These are phyloP conservation scores for Ophiothrix spiculata DNA, from an alignment of 35 echinoderm and acorn worm genomes.

Conservation along the genomic window DNA sequence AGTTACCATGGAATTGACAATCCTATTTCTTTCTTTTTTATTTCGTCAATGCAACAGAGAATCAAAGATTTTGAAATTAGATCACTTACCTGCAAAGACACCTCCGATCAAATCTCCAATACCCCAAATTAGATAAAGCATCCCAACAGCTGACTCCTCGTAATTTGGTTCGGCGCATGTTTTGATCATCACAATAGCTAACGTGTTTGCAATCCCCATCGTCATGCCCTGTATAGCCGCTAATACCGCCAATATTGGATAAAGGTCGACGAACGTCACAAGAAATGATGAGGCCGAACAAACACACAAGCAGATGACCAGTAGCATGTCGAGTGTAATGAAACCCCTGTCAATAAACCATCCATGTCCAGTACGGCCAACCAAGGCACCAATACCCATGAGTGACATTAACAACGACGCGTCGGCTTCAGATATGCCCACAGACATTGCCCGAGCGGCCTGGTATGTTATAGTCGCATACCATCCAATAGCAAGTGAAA, in stretches of 20 bases:
- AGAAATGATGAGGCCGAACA: background rate
- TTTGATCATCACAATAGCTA: background rate
- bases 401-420: constrained; percentile 15
- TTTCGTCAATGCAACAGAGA: too few relatives aligned
- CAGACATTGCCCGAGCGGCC: background rate
- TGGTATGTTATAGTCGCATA: background rate
- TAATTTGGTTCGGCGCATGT: background rate
- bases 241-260: background rate
- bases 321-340: background rate
- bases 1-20: too few relatives aligned
- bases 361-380: background rate
- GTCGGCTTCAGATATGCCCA: background rate
- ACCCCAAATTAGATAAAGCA: constrained; percentile 11
- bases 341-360: constrained; percentile 17
- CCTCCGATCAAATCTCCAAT: background rate
- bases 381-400: background rate
- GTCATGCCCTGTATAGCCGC: background rate
- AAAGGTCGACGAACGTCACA: background rate
- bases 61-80: too few relatives aligned
- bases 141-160: background rate
- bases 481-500: background rate
- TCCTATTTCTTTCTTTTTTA: too few relatives aligned
- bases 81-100: background rate
- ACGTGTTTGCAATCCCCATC: background rate
- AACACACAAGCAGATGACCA: background rate